Conservation (phyloP, 2,797 vertebrate genomes). For the Mycteria americana region DNA sequence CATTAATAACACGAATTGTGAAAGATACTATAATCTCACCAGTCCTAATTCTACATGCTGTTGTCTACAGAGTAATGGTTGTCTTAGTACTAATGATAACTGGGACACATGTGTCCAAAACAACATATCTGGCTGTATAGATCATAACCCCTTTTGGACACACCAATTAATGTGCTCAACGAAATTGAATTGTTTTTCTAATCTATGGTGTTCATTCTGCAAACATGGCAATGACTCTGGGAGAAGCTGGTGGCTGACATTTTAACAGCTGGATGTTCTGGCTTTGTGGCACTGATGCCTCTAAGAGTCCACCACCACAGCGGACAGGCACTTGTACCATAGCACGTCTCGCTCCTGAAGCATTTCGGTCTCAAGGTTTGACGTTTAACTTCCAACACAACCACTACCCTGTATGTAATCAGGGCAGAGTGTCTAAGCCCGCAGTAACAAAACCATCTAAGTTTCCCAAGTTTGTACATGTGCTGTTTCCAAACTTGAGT, state of each 20-base stretch:
- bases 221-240: background rate
- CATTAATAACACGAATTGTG: background rate
- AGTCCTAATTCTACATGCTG: background rate
- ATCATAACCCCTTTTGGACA: background rate
- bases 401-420: background rate
- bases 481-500: background rate
- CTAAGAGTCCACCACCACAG: background rate
- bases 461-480: accelerated
- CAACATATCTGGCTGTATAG: background rate
- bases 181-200: background rate
- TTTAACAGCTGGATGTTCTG: background rate
- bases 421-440: background rate
- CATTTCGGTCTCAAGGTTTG: background rate
- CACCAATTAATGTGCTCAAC: background rate
- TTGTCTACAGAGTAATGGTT: background rate
- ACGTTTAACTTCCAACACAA: background rate
- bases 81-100: background rate
- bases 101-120: background rate
- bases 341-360: background rate
- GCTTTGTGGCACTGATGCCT: background rate
- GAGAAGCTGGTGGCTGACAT: background rate
- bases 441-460: background rate
- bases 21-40: background rate
- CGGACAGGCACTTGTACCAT: background rate
- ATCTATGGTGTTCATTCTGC: background rate